Conservation (phyloP, 2,888 invertebrate genomes). For the Lapara coniferarum region DNA sequence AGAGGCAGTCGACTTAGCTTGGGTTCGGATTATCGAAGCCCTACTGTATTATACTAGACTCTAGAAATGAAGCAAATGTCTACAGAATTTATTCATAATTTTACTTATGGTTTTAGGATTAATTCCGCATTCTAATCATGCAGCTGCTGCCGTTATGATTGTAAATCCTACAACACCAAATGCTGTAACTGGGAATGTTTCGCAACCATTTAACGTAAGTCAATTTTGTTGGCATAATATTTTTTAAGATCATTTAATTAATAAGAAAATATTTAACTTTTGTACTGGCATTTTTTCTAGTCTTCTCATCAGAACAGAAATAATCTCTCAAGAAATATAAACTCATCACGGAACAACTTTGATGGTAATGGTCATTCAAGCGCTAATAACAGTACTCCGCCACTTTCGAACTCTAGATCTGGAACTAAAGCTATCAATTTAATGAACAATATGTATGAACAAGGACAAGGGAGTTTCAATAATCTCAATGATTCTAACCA, state of each 20-base stretch:
- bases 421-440: conserved; percentile 75
- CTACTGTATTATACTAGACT: not conserved
- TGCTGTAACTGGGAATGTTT: conserved; percentile 71
- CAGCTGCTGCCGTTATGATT: conserved; percentile 81
- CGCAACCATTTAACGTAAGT: conserved; percentile 76
- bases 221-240: conserved; percentile 7
- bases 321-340: conserved; percentile 74
- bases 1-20: too few species aligned
- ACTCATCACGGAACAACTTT: conserved; percentile 73
- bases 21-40: too few species aligned
- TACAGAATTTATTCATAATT: not conserved
- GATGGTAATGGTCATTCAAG: conserved; percentile 65
- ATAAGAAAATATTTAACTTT: not conserved
- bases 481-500: conserved; percentile 74
- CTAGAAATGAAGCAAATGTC: not conserved
- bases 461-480: conserved; percentile 70
- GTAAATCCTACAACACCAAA: conserved; percentile 81
- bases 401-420: conserved; percentile 61
- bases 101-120: conserved; percentile 56
- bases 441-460: conserved; percentile 80
- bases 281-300: conserved; percentile 47
- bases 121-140: conserved; percentile 77
- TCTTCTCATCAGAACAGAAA: conserved; percentile 74
- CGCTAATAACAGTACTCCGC: conserved; percentile 67
- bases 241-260: not conserved